These are phyloP conservation scores for Rhopalosiphum maidis DNA, from an alignment of 1,140 invertebrate species.

Conservation along the genomic window DNA sequence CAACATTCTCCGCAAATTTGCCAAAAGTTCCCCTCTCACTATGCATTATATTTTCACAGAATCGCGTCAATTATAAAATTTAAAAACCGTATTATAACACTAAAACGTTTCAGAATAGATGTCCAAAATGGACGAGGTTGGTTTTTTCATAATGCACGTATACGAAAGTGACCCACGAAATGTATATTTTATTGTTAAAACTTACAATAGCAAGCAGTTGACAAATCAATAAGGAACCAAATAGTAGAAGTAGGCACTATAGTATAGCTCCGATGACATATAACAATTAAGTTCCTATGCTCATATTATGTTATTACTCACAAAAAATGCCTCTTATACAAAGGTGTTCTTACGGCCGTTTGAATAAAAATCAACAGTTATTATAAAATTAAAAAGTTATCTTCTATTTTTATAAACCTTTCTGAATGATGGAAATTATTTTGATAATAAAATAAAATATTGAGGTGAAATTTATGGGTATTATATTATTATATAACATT, in stretches of 20 bases:
- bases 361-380: neutral
- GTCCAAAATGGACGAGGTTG: neutral
- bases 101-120: neutral
- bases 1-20: neutral
- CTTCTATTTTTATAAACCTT: neutral
- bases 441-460: neutral
- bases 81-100: neutral
- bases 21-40: neutral
- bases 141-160: neutral
- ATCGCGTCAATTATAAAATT: neutral
- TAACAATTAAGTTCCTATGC: no score
- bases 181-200: neutral
- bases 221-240: neutral
- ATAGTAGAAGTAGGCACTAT: no score
- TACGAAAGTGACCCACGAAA: neutral
- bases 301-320: no score
- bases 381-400: neutral
- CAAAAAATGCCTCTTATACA: no score
- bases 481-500: neutral
- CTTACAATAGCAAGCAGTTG: neutral
- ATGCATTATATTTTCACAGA: neutral
- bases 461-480: no score
- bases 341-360: no score
- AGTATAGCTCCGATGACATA: no score
- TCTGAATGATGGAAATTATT: neutral